Evolutionary conservation across 2,888 invertebrate species (phyloP).

Genomic region (Erebia ligea): DNA sequence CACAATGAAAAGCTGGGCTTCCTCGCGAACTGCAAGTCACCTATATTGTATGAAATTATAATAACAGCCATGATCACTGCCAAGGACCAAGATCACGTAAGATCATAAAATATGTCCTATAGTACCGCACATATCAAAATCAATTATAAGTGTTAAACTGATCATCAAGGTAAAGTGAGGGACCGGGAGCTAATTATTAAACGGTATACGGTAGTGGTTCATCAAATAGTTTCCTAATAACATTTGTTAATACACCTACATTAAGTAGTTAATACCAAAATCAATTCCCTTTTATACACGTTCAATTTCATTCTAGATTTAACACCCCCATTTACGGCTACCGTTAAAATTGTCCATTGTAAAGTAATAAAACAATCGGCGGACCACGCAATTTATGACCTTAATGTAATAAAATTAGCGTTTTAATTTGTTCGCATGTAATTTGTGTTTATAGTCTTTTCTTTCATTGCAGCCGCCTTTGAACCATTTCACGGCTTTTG

Average conservation of each 20-base stretch:
- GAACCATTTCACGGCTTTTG: conserved; percentile 77
- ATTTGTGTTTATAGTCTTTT: conserved; percentile 69
- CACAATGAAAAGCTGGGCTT: no score
- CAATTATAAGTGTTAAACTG: no score
- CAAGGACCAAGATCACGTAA: background rate
- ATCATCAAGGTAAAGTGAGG: background rate
- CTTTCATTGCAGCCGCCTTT: conserved; percentile 56
- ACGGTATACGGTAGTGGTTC: conserved; percentile 4
- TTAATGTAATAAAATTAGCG: conserved; percentile 75
- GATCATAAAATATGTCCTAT: no score
- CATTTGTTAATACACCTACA: conserved; percentile 17
- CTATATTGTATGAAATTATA: no score
- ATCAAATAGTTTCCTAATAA: conserved; percentile 25
- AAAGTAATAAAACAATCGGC: conserved; percentile 69
- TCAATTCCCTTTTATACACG: conserved; percentile 44
- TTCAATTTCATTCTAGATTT: conserved; percentile 41
- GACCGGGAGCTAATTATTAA: conserved; percentile 5
- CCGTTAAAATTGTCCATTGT: conserved; percentile 66
- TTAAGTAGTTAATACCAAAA: conserved; percentile 37
- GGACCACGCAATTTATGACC: conserved; percentile 67
- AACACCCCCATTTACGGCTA: conserved; percentile 56
- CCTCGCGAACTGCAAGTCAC: no score
- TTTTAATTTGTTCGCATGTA: conserved; percentile 73
- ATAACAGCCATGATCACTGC: no score
- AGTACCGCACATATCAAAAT: no score